phyloP scores from a whole-genome alignment of 2,113 vertebrate species.

The Phylloscopus trochilus region DNA sequence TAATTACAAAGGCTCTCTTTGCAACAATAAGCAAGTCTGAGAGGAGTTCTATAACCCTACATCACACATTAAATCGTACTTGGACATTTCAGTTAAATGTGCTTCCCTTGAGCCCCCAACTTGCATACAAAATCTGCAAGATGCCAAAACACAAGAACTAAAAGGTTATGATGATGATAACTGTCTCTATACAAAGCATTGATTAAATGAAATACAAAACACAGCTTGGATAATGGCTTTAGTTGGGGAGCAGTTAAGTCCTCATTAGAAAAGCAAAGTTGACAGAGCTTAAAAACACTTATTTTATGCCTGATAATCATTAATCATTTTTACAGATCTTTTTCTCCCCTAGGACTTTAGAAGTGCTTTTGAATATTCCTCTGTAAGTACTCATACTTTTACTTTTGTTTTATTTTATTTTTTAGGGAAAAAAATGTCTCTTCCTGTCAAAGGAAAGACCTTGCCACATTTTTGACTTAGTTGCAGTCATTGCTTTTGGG shows the following conservation, averaged over 20 bases:
- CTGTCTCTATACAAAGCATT: conserved; percentile 18
- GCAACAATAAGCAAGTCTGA: conserved; percentile 66
- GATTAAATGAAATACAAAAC: conserved; percentile 47
- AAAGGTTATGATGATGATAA: conserved; percentile 29
- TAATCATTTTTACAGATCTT: conserved; percentile 9
- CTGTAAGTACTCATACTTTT: background rate
- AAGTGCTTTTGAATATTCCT: background rate
- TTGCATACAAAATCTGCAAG: conserved; percentile 21
- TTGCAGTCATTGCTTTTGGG: background rate
- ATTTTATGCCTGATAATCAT: conserved; percentile 9
- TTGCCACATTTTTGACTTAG: background rate
- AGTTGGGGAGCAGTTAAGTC: conserved; percentile 13
- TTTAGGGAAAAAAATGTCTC: background rate
- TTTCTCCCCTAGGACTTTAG: background rate
- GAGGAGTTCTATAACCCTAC: conserved; percentile 32
- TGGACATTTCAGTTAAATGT: conserved; percentile 59
- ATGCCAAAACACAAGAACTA: conserved; percentile 45
- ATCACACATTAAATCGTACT: conserved; percentile 22
- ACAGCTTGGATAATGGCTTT: conserved; percentile 25
- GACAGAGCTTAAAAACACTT: conserved; percentile 46
- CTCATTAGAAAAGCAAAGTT: conserved; percentile 43
- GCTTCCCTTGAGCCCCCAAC: conserved; percentile 41
- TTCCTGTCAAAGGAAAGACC: background rate
- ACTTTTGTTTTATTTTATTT: background rate
- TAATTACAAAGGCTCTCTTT: conserved; percentile 69